Base-by-base conservation (phyloP, 2,888 invertebrate genomes). In the Agriopis aurantiaria region DNA sequence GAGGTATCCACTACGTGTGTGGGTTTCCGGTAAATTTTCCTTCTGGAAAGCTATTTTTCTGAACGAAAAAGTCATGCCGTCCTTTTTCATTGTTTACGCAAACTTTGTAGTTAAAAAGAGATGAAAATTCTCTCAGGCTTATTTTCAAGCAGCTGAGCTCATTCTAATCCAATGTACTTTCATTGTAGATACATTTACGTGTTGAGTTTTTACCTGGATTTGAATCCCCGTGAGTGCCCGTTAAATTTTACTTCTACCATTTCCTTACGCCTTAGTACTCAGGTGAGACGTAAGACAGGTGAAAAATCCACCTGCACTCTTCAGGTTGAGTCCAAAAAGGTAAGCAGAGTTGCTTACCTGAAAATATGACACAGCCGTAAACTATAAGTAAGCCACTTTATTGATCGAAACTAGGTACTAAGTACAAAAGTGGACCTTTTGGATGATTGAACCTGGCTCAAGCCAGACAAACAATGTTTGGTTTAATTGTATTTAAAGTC, bases 211-310 rank as follows among this genome's bases (percentile, higher is more conserved):
- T 75, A 88, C 87, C 87, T 90, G 88, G 86, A 86, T 60, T 74
- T 73, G 65, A 83, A 77, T 82, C 78, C 78, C 85, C 82, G 85
- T 85, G 81, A 77, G 77, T 52, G 78, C 78, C 85, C 82, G 84
- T 84, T 85, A 75, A 69, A 71, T 59, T 73, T 73, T 63, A 60
- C 85, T 90, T 86, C 85, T 88, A 48, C 23, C 11, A 49, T 58
- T 69, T 86, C 73, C 85, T 94, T 75, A 76, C 80, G 23, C 77
- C 92, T 92, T 91, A 79, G 92, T 94, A 88, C 70, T 80, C 89
- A 92, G 92, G 91, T 93, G 88, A 88, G 85, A 83, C 73, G 84
- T 88, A 90, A 91, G 91, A 90, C 89, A 92, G 91, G 93, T 93
- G 86, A 90, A 90, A 89, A 88, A 85, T 87, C 84, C 85, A 88